Conservation (phyloP, 2,888 invertebrate species). For the Rambutsinella grinnellia region DNA sequence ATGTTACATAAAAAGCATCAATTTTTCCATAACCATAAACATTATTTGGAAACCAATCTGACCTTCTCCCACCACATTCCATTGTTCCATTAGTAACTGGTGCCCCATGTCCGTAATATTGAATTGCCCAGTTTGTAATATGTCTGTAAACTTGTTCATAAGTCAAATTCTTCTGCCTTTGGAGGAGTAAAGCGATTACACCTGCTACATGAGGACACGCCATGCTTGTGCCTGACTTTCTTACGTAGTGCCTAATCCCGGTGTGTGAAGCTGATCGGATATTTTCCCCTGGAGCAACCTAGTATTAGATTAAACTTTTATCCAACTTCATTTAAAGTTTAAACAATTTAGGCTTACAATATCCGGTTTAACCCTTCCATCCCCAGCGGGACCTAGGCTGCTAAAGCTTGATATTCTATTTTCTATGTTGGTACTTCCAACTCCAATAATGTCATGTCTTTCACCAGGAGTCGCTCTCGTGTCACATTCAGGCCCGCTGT, state of each 20-base stretch:
- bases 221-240: too few relatives aligned
- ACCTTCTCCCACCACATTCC: constrained; percentile 10
- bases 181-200: not conserved
- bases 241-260: too few relatives aligned
- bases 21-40: constrained; percentile 35
- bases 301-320: not conserved
- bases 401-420: constrained; percentile 29
- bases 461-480: constrained; percentile 22
- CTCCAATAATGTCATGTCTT: constrained; percentile 15
- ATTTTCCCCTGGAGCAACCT: constrained; percentile 14
- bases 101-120: not conserved
- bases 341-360: not conserved
- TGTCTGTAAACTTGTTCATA: not conserved
- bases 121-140: not conserved
- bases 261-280: too few relatives aligned
- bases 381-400: constrained; percentile 11
- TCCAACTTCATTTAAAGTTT: not conserved
- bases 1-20: too few relatives aligned
- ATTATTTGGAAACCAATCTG: constrained; percentile 24
- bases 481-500: constrained; percentile 21
- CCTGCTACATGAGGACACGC: constrained; percentile 15
- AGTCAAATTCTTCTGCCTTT: not conserved
- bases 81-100: not conserved
- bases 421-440: constrained; percentile 20
- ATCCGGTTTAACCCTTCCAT: constrained; percentile 18